A percentile compares a stretch with the other conserved stretches of the same genome.
phyloP scores from a whole-genome alignment of 2,888 invertebrate species.

The Scotopteryx bipunctaria region DNA sequence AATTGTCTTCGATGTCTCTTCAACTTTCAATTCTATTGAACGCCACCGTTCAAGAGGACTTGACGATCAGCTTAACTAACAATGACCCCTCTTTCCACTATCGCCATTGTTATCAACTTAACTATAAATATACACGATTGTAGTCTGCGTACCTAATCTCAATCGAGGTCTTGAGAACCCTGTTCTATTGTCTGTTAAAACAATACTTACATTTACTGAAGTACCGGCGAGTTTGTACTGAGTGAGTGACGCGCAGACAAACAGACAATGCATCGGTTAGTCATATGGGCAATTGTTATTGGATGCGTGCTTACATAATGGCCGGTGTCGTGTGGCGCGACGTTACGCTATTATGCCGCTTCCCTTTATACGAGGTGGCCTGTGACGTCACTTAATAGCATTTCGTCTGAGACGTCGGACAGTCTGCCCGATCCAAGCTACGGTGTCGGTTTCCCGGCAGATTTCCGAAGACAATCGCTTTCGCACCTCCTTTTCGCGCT shows the following conservation, averaged over 20 bases:
- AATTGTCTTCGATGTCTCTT: conserved; percentile 1
- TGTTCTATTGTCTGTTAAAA: conserved; percentile 37
- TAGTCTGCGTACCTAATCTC: conserved; percentile 37
- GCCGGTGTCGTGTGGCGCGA: conserved; percentile 36
- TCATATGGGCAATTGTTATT: conserved; percentile 50
- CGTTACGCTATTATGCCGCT: conserved; percentile 48
- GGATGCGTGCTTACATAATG: conserved; percentile 57
- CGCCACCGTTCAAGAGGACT: conserved; percentile 9
- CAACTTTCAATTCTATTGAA: conserved; percentile 8
- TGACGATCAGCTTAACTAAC: conserved; percentile 23
- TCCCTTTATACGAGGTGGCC: conserved; percentile 65
- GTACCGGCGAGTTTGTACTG: conserved; percentile 25
- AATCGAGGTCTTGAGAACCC: conserved; percentile 35
- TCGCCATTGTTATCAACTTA: conserved; percentile 34
- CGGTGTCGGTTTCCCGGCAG: conserved; percentile 32
- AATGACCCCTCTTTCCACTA: conserved; percentile 27
- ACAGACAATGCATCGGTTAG: conserved; percentile 43
- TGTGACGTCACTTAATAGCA: conserved; percentile 71
- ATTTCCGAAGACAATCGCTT: conserved; percentile 26
- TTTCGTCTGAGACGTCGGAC: conserved; percentile 66
- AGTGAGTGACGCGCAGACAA: conserved; percentile 16
- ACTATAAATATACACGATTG: conserved; percentile 29
- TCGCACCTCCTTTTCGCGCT: conserved; percentile 22
- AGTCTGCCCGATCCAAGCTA: conserved; percentile 57
- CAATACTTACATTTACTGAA: conserved; percentile 28